Evolutionary conservation across 2,113 vertebrate species (phyloP), one percentile per base, ranked within the genome.

Genomic region (Hippolais icterina): DNA sequence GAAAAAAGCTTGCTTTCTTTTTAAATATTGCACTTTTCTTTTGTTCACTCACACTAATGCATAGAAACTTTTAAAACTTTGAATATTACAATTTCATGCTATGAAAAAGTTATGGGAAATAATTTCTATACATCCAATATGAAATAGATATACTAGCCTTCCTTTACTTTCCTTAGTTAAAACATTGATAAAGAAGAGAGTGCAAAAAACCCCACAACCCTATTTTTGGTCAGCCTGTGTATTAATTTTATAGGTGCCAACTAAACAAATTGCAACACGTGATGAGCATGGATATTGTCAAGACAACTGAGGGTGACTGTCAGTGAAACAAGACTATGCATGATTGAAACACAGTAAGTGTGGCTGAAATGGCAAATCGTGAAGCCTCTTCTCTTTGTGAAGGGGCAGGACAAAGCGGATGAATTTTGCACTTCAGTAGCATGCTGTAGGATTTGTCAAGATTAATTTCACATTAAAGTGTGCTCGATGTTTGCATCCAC

Each of bases 1-100:
- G 87, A 84, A 94, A 95, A 94, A 90, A 94, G 93, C 94, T 93
- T 72, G 95, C 93, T 83, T 95, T 97, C 87, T 95, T 87, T 96
- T 95, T 86, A 92, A 88, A 97, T 97, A 98, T 98, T 98, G 98
- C 98, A 98, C 98, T 98, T 96, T 96, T 95, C 94, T 97, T 98
- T 97, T 98, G 97, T 98, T 98, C 97, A 95, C 96, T 97, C 95
- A 97, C 97, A 97, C 97, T 97, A 97, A 97, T 97, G 97, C 97
- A 98, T 94, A 98, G 97, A 97, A 97, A 97, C 92, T 95, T 96
- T 64, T 84, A 18, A 96, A 97, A 80, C 94, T 96, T 89, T 96
- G 95, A 97, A 88, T 96, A 97, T 89, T 94, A 95, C 93, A 86
- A 86, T 90, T 94, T 95, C 92, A 96, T 65, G 95, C 80, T 85